Evolutionary conservation across 2,888 invertebrate genomes (phyloP), one percentile per base, ranked within the genome.

Genomic region (Melanotus villosus): DNA sequence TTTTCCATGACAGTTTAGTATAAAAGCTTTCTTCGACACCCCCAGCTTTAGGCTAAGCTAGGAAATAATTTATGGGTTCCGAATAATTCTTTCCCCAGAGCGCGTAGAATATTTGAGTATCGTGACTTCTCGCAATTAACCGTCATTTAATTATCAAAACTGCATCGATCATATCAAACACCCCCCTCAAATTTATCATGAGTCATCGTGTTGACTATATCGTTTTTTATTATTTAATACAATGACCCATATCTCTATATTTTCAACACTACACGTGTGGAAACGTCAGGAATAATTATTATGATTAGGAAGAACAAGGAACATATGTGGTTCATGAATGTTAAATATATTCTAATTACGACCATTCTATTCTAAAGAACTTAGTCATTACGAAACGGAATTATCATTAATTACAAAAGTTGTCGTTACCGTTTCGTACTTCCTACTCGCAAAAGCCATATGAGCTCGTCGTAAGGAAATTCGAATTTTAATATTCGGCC

Each of bases 361-460:
- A 6, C 52, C 12, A 52, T 52, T 52, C 30, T 52, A 52, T 52
- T 52, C 52, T 32, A 52, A 52, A 52, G 50, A 32, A 52, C 16
- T 16, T 4, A 30, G 50, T 50, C 52, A 18, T 52, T 32, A 18
- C 34, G 10, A 18, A 12, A 32, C 26, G 26, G 18, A 32, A 52
- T 52, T 52, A 52, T 32, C 52, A 52, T 52, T 50, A 52, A 52
- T 52, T 52, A 32, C 16, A 19, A 32, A 52, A 32, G 16, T 14
- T 18, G 1, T 14, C 10, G 36, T 10, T 32, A 16, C 47, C 23
- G 14, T 47, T 47, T 47, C 2, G 12, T 1, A 41, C 2, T 41
- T 41, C 18, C 18, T 14, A 41, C 14, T 16, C 18, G 16, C 16
- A 18, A n/a, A 38, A 38, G 2, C 1, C 14, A n/a, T 5, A n/a